Conservation (phyloP, 2,888 invertebrate species). For the Pollenia angustigena region DNA sequence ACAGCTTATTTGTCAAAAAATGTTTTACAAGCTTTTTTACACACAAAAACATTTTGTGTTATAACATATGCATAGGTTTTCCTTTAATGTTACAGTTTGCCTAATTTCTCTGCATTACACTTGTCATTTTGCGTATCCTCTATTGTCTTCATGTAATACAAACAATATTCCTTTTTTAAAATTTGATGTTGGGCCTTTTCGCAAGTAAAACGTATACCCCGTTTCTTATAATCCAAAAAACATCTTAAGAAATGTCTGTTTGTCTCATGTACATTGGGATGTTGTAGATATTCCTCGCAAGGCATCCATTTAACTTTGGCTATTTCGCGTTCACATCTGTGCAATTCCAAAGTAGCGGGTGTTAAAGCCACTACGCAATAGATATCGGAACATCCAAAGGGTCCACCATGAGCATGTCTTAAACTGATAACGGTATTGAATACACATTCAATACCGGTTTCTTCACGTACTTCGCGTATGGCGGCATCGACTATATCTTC, state of each 20-base stretch:
- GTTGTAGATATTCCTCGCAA: slow-evolving; percentile 88
- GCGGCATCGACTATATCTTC: slow-evolving; percentile 94
- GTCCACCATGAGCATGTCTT: slow-evolving; percentile 90
- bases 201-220: slow-evolving; percentile 87
- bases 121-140: slow-evolving; percentile 31
- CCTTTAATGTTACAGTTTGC: slow-evolving; percentile 36
- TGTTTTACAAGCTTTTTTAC: neutral
- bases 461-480: slow-evolving; percentile 94
- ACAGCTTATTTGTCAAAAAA: slow-evolving; percentile 16
- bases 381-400: slow-evolving; percentile 94
- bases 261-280: slow-evolving; percentile 90
- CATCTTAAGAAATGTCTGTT: slow-evolving; percentile 89
- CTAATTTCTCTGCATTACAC: neutral
- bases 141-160: slow-evolving; percentile 80
- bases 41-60: slow-evolving; percentile 3
- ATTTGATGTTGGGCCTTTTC: slow-evolving; percentile 84
- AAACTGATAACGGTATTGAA: slow-evolving; percentile 91
- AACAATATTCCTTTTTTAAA: slow-evolving; percentile 80
- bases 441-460: slow-evolving; percentile 92
- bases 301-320: slow-evolving; percentile 93
- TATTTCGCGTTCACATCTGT: slow-evolving; percentile 91
- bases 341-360: slow-evolving; percentile 87
- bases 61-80: neutral
- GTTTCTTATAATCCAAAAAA: slow-evolving; percentile 87
- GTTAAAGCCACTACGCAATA: slow-evolving; percentile 91